Evolutionary conservation across 2,797 vertebrate genomes (phyloP), one percentile per base, ranked within the genome.

Genomic region (Mico argentatus): DNA sequence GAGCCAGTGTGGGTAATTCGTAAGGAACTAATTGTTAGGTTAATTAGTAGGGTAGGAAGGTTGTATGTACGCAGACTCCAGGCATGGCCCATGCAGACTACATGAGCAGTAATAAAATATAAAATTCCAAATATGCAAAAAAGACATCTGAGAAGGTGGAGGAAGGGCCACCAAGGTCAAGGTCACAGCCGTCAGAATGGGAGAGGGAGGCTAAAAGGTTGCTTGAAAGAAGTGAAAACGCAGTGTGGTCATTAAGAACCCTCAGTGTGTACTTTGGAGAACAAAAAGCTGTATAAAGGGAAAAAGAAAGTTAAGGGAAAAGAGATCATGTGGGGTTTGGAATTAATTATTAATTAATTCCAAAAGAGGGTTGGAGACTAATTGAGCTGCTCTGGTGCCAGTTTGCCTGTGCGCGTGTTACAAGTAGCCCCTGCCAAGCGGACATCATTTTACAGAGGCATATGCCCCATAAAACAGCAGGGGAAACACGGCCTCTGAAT

Each of bases 311-410:
- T 80, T 50, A 84, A 95, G 72, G 72, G 33, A 59, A 89, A 86
- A 55, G 26, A 61, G 73, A 73, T 94, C 46, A 33, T 30, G n/a
- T 91, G 96, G 86, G 64, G 72, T 36, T 94, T 88, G 72, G 36
- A 85, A 96, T 95, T 95, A 91, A 95, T 95, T 95, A 96, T 81
- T 96, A 15, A 80, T 91, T 83, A 88, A 90, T 96, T 97, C 85
- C 61, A 30, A 95, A 96, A 89, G 84, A 84, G 75, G 85, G 75
- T 88, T 79, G 1, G 8, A 96, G 90, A 83, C 86, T 94, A 64
- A 96, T 87, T 83, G 95, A 86, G 79, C 75, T 73, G 87, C 81
- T 30, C 33, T 64, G 59, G 75, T 96, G 93, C 92, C 91, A 96
- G 90, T 75, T 86, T 5, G 50, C 90, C 87, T 89, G 76, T 24